phyloP scores from a whole-genome alignment of 2,797 vertebrate genomes.

The Chloroceryle inda region DNA sequence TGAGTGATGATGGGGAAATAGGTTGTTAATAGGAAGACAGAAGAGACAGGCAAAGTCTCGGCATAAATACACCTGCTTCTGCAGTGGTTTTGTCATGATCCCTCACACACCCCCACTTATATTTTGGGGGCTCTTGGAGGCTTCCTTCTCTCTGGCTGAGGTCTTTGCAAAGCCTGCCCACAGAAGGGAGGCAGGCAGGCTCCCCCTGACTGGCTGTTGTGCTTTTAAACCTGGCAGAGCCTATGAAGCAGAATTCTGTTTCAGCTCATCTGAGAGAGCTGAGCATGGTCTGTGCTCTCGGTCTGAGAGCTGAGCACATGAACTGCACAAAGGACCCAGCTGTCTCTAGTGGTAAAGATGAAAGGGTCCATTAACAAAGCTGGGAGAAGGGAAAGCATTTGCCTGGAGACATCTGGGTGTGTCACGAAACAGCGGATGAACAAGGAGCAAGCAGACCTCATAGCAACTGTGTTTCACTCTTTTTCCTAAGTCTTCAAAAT shows the following conservation, averaged over 20 bases:
- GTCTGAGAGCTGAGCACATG: not conserved
- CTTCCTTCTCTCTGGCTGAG: not conserved
- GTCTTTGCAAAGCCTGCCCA: not conserved
- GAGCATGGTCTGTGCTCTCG: not conserved
- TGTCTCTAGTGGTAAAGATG: conserved; percentile 33
- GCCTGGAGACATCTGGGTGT: conserved; percentile 8
- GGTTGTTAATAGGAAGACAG: not conserved
- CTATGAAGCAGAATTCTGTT: conserved; percentile 24
- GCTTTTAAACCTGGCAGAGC: conserved; percentile 14
- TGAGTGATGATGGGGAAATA: not conserved
- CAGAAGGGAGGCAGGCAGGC: not conserved
- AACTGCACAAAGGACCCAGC: not conserved
- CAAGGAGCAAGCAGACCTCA: not conserved
- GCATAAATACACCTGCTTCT: not conserved
- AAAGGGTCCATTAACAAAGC: conserved; percentile 31
- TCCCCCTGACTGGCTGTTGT: not conserved
- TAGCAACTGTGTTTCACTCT: not conserved
- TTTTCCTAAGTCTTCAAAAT: not conserved
- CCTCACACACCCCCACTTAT: not conserved
- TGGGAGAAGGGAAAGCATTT: not conserved
- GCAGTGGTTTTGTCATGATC: not conserved
- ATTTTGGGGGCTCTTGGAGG: not conserved
- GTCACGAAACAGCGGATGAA: not conserved
- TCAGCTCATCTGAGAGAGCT: not conserved
- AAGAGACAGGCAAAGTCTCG: not conserved